Percentiles rank a stretch among this genome's conserved stretches.
phyloP scores from a whole-genome alignment of 2,797 vertebrate species.

The Artibeus jamaicensis region DNA sequence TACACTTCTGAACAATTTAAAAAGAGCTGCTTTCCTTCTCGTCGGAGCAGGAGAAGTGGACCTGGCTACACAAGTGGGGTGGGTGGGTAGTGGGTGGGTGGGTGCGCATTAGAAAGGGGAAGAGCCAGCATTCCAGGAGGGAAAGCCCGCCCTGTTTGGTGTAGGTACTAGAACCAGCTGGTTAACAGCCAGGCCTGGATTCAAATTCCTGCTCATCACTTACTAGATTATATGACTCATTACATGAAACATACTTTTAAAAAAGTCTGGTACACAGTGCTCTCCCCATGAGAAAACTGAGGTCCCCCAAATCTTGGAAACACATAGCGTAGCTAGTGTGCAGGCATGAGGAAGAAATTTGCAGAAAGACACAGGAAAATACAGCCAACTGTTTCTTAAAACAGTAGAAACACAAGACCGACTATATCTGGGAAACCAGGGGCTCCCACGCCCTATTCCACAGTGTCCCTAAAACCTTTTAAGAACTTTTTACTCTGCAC shows the following conservation, averaged over 20 bases:
- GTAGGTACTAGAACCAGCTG: background rate
- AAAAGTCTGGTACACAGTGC: background rate
- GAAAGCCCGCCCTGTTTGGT: background rate
- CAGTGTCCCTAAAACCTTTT: background rate
- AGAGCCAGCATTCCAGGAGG: background rate
- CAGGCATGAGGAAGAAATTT: background rate
- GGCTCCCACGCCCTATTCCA: background rate
- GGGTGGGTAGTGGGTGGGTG: background rate
- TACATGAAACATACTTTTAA: background rate
- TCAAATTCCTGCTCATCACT: slow-evolving; percentile 26
- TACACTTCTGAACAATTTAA: background rate
- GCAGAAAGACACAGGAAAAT: slow-evolving; percentile 8
- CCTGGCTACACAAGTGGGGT: background rate
- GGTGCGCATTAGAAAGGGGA: background rate
- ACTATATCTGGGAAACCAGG: background rate
- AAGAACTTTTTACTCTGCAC: background rate
- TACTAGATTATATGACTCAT: slow-evolving; percentile 31
- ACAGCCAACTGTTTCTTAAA: background rate
- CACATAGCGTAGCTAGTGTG: background rate
- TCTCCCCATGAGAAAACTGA: slow-evolving; percentile 20
- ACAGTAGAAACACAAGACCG: background rate
- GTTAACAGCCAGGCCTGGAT: background rate
- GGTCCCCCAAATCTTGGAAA: background rate
- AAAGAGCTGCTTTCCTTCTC: slow-evolving; percentile 21
- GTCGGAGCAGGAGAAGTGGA: background rate